Conservation (phyloP, 2,797 vertebrate genomes). For the Chiroxiphia lanceolata region DNA sequence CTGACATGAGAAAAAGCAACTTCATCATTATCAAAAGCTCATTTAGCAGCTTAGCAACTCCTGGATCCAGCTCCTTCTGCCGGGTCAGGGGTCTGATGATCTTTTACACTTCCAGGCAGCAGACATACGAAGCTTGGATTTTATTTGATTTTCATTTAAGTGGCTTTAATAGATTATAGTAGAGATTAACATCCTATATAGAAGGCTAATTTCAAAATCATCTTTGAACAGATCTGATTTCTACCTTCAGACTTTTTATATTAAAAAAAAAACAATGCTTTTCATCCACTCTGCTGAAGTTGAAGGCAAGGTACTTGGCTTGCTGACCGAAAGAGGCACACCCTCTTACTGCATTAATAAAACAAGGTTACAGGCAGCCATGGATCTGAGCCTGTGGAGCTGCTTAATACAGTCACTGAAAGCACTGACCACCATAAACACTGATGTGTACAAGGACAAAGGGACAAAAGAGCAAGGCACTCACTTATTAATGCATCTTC, state of each 20-base stretch:
- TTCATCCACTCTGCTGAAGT: neutral
- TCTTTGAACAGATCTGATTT: neutral
- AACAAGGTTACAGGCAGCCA: neutral
- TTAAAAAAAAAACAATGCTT: neutral
- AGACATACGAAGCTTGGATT: neutral
- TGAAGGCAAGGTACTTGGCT: neutral
- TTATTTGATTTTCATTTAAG: neutral
- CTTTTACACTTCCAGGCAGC: neutral
- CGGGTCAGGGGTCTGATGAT: neutral
- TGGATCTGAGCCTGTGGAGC: neutral
- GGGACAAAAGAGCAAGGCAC: neutral
- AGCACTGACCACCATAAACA: slow-evolving; percentile 14
- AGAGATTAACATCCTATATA: neutral
- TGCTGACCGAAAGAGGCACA: neutral
- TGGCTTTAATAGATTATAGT: neutral
- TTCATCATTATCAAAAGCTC: neutral
- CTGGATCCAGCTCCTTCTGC: neutral
- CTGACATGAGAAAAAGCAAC: neutral
- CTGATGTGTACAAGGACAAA: slow-evolving; percentile 10
- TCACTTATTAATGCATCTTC: neutral
- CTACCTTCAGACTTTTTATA: neutral
- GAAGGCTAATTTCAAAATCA: neutral
- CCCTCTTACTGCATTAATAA: neutral
- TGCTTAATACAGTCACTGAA: neutral
- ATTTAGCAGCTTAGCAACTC: neutral